Conservation (phyloP, 2,797 vertebrate genomes). For the Megaceryle alcyon region DNA sequence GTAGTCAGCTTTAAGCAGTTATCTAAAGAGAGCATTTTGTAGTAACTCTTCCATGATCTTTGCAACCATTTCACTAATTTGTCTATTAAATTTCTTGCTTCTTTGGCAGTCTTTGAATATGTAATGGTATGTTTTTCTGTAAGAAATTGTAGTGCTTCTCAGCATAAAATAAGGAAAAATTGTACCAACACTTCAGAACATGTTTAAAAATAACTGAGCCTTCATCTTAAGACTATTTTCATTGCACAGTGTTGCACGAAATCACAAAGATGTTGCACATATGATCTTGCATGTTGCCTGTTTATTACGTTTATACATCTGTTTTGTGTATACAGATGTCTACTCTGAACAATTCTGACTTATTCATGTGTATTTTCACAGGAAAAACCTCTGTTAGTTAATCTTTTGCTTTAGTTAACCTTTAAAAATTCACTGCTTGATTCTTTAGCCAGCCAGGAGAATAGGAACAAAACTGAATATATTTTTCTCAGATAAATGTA, state of each 20-base stretch:
- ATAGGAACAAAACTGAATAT: background rate
- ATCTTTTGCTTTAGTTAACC: background rate
- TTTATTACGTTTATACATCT: background rate
- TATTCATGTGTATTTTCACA: background rate
- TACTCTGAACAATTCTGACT: background rate
- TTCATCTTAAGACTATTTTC: background rate
- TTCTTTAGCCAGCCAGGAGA: background rate
- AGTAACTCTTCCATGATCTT: background rate
- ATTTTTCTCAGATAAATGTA: background rate
- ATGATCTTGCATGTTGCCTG: background rate
- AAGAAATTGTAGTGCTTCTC: background rate
- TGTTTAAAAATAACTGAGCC: background rate
- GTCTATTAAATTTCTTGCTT: background rate
- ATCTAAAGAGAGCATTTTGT: background rate
- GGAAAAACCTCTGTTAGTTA: background rate
- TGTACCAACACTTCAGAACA: background rate
- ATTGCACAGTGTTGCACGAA: background rate
- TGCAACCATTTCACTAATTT: background rate
- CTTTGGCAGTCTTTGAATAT: background rate
- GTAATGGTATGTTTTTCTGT: background rate
- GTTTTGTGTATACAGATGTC: background rate
- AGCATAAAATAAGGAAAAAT: background rate
- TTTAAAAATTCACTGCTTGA: background rate
- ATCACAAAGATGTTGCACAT: background rate
- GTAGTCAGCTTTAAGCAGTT: background rate